Conservation (phyloP, 53 echinoderm and acorn worm genomes). For the Actinopyga echinites region DNA sequence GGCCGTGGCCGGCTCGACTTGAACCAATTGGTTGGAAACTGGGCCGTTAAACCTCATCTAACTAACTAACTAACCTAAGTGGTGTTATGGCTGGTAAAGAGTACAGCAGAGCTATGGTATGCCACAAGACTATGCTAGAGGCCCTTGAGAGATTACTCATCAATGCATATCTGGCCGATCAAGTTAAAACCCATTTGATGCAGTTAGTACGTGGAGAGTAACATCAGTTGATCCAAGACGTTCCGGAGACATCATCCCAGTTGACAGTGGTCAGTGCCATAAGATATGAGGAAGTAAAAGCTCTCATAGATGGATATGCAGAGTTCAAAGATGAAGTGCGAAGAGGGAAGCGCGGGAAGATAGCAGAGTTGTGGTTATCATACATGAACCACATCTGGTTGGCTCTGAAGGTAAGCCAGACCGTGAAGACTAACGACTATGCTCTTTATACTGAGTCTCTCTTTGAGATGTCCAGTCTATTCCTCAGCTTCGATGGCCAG, state of each 20-base stretch:
- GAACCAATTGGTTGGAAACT: too few species aligned
- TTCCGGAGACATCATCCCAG: neutral
- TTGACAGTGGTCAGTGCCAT: neutral
- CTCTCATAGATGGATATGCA: constrained; percentile 41
- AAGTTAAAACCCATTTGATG: neutral
- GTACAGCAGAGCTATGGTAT: constrained; percentile 53
- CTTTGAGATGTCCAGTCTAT: constrained; percentile 49
- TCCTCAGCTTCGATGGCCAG: constrained; percentile 63
- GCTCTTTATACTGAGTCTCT: constrained; percentile 41
- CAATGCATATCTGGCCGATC: constrained; percentile 11
- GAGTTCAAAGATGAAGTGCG: constrained; percentile 44
- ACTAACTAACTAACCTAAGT: too few species aligned
- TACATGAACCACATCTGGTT: constrained; percentile 63
- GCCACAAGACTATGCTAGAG: constrained; percentile 62
- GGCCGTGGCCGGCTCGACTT: too few species aligned
- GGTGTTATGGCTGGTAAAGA: constrained; percentile 56
- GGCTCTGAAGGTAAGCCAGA: constrained; percentile 37
- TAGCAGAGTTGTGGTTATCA: constrained; percentile 68
- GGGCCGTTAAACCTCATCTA: too few species aligned
- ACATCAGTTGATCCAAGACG: neutral
- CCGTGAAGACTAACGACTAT: constrained; percentile 67
- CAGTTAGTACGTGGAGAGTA: neutral
- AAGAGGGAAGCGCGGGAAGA: constrained; percentile 54
- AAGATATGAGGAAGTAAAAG: constrained; percentile 16
- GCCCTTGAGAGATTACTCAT: constrained; percentile 63